Base-by-base conservation (phyloP, 1,140 invertebrate species). In the Ceratosolen solmsi region DNA sequence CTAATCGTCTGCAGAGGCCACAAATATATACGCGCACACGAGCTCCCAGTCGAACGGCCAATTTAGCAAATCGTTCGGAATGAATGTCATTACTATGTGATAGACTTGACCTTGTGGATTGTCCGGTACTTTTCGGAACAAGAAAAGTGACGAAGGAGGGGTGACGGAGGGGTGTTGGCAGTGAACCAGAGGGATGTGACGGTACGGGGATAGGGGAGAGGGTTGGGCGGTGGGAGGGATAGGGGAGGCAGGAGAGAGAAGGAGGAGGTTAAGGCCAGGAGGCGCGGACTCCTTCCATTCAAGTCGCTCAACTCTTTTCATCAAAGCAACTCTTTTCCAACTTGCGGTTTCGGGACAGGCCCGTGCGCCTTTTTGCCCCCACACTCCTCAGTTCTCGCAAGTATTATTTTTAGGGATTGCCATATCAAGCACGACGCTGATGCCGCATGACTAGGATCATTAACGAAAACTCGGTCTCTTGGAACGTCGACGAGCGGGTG, bases 381-480 rank as follows among this genome's bases (percentile, higher is more conserved):
- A 15, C 17, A 22, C 33, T 22, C 5, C 9, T 17, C 20, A 17
- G 22, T 5, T 27, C 49, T 1, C 9, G 70, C 4, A 27, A 51
- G 22, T 49, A 54, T 68, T 76, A 71, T 82, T 82, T 82, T 82
- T 76, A 58, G n/a, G 58, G 63, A 76, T 75, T 74, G 72, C 41
- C 70, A 58, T 80, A 75, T 80, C 65, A 79, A 41, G 30, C 38
- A 25, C 36, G 46, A 63, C 13, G 49, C 15, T 30, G 33, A 74
- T 56, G 51, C 63, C 25, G 65, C 49, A 71, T 56, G 46, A 41
- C 65, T 56, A 54, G 46, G 30, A 27, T 70, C 65, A 71, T 79
- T 71, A 71, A 58, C 51, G 46, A 79, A 79, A 22, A 11, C 56
- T 60, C 27, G 30, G 30, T 63, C 60, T 15, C 60, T 17, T 13